Evolutionary conservation across 1,140 invertebrate species (phyloP).

Genomic region (Leptinotarsa texana): DNA sequence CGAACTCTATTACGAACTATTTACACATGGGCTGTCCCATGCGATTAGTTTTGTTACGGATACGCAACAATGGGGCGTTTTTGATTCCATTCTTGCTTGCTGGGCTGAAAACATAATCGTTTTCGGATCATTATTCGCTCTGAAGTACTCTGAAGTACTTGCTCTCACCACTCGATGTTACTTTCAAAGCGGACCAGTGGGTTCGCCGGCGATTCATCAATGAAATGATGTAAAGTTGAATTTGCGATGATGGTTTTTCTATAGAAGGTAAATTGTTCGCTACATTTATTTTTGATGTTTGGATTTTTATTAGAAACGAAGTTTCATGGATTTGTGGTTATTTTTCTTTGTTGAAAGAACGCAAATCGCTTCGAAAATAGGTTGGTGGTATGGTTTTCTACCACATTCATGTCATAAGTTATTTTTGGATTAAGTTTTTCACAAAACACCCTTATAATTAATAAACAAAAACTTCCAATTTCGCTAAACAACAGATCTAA

Average conservation of each 20-base stretch:
- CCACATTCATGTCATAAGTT: no score
- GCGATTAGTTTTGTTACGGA: conserved; percentile 46
- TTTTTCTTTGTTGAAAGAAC: conserved; percentile 4
- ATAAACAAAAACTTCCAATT: no score
- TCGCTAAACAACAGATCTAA: no score
- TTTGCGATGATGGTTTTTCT: not conserved
- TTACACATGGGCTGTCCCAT: conserved; percentile 43
- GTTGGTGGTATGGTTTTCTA: no score
- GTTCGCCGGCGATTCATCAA: not conserved
- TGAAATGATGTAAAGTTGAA: not conserved
- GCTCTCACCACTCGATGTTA: conserved; percentile 18
- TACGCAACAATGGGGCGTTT: conserved; percentile 40
- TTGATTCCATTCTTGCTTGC: conserved; percentile 33
- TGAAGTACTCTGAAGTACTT: not conserved
- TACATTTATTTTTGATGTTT: conserved; percentile 15
- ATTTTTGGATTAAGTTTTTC: no score
- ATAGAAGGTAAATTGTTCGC: not conserved
- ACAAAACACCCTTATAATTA: no score
- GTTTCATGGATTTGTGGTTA: conserved; percentile 9
- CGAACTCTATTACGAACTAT: conserved; percentile 40
- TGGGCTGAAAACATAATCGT: conserved; percentile 33
- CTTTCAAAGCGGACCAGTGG: not conserved
- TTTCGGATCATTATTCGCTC: conserved; percentile 9
- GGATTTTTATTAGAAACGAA: conserved; percentile 9
- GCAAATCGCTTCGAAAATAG: not conserved